phyloP scores from a whole-genome alignment of 2,797 vertebrate species.

The Echiichthys vipera region DNA sequence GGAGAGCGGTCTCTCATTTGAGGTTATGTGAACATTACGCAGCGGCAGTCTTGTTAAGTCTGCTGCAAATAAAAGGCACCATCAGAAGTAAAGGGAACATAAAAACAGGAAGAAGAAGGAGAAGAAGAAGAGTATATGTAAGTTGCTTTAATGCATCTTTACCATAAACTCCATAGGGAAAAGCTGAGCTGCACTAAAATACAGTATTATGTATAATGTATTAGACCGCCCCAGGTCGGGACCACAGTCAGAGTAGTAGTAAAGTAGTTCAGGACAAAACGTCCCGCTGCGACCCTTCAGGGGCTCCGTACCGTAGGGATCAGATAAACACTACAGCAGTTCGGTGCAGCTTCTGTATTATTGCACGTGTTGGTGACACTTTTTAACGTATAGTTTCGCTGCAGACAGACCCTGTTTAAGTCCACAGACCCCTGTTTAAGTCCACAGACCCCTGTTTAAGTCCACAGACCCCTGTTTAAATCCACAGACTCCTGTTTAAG shows the following conservation, averaged over 20 bases:
- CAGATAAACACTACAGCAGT: neutral
- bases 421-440: too few relatives aligned
- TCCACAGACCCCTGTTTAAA: too few relatives aligned
- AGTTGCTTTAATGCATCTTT: neutral
- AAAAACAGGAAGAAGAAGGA: neutral
- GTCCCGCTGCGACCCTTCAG: neutral
- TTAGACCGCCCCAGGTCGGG: neutral
- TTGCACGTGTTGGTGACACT: neutral
- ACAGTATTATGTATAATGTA: neutral
- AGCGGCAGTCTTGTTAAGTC: neutral
- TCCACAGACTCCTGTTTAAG: too few relatives aligned
- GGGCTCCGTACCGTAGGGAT: conserved; percentile 4
- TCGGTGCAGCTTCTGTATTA: neutral
- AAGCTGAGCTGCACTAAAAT: neutral
- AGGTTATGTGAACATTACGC: neutral
- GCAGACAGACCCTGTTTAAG: neutral
- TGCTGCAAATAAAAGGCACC: neutral
- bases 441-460: too few relatives aligned
- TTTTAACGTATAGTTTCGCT: too few relatives aligned
- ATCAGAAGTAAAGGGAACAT: neutral
- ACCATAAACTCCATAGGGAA: neutral
- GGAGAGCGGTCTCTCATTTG: neutral
- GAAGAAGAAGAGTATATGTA: neutral
- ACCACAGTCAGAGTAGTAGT: neutral
- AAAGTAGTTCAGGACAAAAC: neutral